A percentile compares a stretch with the other conserved stretches of the same genome.
These are phyloP conservation scores for Python bivittatus DNA, from an alignment of 2,113 vertebrate species.

Conservation along the genomic window DNA sequence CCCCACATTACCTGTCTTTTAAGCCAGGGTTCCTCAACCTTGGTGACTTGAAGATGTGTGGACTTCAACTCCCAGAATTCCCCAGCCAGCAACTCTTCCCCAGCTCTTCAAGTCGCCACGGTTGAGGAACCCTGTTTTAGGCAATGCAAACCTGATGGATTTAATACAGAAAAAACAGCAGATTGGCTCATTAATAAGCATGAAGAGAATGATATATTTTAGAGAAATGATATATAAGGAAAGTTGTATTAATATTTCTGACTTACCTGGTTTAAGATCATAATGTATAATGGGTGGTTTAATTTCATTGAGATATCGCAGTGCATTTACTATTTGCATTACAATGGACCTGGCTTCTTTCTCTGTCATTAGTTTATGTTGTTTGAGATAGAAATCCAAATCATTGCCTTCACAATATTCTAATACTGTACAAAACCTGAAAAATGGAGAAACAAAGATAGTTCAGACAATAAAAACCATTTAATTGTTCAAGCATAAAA, in stretches of 20 bases:
- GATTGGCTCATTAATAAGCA: neutral
- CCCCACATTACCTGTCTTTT: neutral
- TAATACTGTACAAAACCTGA: slow-evolving; percentile 98
- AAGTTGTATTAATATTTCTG: slow-evolving; percentile 3
- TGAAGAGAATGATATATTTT: neutral
- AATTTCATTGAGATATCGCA: slow-evolving; percentile 99
- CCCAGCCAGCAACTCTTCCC: no score
- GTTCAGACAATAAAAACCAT: neutral
- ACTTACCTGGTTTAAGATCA: slow-evolving; percentile 97
- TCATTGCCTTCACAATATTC: slow-evolving; percentile 99
- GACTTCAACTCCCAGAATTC: no score
- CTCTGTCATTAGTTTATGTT: slow-evolving; percentile 99
- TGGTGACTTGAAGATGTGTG: no score
- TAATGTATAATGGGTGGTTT: slow-evolving; percentile 99
- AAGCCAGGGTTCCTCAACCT: no score
- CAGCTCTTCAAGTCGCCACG: no score
- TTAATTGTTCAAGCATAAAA: slow-evolving; percentile 24
- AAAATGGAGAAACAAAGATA: slow-evolving; percentile 38
- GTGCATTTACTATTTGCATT: slow-evolving; percentile 99
- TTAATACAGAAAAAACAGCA: neutral
- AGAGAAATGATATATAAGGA: neutral
- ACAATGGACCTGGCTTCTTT: slow-evolving; percentile 99
- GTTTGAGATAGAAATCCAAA: slow-evolving; percentile 99
- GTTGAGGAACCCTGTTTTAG: no score
- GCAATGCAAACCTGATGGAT: neutral